Conservation (phyloP, 2,797 vertebrate genomes). For the Eulemur rubriventer region DNA sequence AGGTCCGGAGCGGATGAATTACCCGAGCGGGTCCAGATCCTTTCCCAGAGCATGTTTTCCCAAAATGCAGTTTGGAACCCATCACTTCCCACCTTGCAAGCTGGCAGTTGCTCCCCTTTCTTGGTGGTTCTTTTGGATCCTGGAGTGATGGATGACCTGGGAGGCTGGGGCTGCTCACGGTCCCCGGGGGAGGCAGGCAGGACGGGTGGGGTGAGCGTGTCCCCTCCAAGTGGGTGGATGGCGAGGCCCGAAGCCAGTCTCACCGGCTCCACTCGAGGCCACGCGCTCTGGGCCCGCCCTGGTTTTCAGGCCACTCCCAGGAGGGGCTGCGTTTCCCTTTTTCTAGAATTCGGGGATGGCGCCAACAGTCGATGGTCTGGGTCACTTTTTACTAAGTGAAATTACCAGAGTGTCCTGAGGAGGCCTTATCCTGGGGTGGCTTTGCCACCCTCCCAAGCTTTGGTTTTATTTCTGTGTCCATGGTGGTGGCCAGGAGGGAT, state of each 20-base stretch:
- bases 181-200: neutral
- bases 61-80: neutral
- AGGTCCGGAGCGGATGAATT: neutral
- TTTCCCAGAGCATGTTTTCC: neutral
- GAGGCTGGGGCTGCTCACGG: rapidly evolving
- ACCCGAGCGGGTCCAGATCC: neutral
- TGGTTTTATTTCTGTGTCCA: no score
- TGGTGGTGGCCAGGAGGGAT: neutral
- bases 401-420: neutral
- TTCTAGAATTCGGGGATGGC: rapidly evolving
- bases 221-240: no score
- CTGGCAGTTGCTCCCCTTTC: neutral
- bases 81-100: neutral
- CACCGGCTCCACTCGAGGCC: rapidly evolving
- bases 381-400: no score
- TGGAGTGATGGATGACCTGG: neutral
- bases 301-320: neutral
- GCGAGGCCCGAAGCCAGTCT: no score
- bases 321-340: neutral
- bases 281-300: rapidly evolving
- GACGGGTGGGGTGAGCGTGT: rapidly evolving
- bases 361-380: rapidly evolving
- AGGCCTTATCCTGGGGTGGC: neutral
- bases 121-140: neutral
- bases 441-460: neutral